Evolutionary conservation across 1,140 invertebrate genomes (phyloP).

Genomic region (Goniozus legneri): DNA sequence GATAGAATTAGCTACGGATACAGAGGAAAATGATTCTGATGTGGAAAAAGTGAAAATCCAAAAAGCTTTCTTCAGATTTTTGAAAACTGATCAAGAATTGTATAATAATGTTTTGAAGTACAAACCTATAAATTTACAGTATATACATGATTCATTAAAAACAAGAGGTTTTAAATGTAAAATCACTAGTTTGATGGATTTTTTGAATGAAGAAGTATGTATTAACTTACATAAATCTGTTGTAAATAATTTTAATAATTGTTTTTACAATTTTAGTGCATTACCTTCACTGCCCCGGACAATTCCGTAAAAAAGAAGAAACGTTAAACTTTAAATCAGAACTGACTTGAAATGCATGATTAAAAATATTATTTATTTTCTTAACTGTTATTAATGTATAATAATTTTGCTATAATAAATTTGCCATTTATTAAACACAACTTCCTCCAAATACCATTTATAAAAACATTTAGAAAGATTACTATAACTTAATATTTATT

Average conservation of each 20-base stretch:
- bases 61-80: slow-evolving; percentile 37
- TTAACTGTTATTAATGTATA: neutral
- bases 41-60: slow-evolving; percentile 13
- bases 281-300: slow-evolving; percentile 31
- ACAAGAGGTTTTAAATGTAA: slow-evolving; percentile 46
- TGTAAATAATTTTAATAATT: neutral
- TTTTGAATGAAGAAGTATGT: slow-evolving; percentile 53
- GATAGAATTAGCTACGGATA: no score
- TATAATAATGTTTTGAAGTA: slow-evolving; percentile 50
- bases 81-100: slow-evolving; percentile 38
- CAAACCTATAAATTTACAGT: slow-evolving; percentile 50
- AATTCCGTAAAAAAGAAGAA: slow-evolving; percentile 10
- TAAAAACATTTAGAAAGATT: slow-evolving; percentile 4
- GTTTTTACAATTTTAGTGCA: slow-evolving; percentile 30
- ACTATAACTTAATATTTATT: no score
- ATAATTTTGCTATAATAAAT: neutral
- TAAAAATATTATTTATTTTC: neutral
- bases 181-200: slow-evolving; percentile 43
- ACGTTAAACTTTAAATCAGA: neutral
- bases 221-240: neutral
- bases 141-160: slow-evolving; percentile 40
- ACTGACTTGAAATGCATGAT: neutral
- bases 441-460: slow-evolving; percentile 3
- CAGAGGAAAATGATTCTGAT: no score
- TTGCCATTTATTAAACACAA: neutral